A percentile compares a stretch with the other conserved stretches of the same genome.
Evolutionary conservation across 2,888 invertebrate genomes (phyloP).

Genomic region (Epinotia bilunana): DNA sequence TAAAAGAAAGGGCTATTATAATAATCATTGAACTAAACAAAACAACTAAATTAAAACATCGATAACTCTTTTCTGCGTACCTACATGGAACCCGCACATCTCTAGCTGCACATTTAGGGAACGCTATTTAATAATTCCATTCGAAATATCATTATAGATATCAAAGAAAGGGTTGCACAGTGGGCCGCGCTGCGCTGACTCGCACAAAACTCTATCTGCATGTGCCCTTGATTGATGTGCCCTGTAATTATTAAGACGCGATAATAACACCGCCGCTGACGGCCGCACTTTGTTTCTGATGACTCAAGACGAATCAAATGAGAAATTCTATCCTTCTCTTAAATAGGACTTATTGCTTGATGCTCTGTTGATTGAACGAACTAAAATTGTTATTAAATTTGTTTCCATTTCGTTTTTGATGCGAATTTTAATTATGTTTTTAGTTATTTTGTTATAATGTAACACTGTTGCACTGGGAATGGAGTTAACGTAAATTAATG

Average conservation of each 20-base stretch:
- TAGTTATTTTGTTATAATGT: conserved; percentile 34
- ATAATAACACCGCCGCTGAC: conserved; percentile 83
- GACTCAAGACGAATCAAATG: conserved; percentile 84
- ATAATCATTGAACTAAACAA: background rate
- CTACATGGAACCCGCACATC: conserved; percentile 54
- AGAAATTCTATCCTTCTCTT: conserved; percentile 81
- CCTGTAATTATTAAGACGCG: conserved; percentile 85
- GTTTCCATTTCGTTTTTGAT: conserved; percentile 62
- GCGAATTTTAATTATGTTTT: conserved; percentile 61
- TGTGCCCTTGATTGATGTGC: conserved; percentile 83
- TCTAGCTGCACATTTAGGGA: conserved; percentile 59
- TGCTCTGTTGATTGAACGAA: conserved; percentile 81
- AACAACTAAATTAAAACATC: conserved; percentile 9
- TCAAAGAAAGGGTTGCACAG: conserved; percentile 83
- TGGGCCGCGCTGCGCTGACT: conserved; percentile 79
- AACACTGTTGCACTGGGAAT: conserved; percentile 25
- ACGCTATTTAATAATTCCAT: conserved; percentile 74
- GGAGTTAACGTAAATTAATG: conserved; percentile 61
- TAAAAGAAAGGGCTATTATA: background rate
- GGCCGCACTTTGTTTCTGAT: conserved; percentile 83
- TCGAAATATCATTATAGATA: conserved; percentile 80
- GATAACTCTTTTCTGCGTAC: background rate
- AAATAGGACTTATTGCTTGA: conserved; percentile 80
- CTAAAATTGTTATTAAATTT: conserved; percentile 69
- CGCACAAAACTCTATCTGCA: conserved; percentile 83